Percentiles rank a stretch among this genome's conserved stretches.
These are phyloP conservation scores for Neocrepidodera transversa DNA, from an alignment of 2,888 invertebrate genomes.

Conservation along the genomic window DNA sequence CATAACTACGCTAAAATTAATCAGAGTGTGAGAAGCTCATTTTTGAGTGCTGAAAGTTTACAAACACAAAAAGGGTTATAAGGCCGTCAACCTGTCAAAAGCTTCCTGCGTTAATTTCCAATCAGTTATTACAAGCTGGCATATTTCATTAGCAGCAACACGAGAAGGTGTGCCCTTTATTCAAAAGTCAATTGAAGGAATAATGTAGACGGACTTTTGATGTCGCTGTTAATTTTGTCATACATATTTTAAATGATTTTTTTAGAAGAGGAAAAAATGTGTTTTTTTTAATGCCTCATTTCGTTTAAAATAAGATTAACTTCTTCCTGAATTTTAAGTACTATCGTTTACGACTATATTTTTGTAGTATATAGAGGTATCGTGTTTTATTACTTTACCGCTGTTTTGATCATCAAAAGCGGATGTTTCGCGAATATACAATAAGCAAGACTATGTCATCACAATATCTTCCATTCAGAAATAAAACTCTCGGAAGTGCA, in stretches of 20 bases:
- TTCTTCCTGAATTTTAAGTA: conserved; percentile 32
- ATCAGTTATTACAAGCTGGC: conserved; percentile 1
- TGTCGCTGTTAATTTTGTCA: neutral
- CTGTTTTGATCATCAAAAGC: conserved; percentile 20
- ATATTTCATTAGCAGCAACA: neutral
- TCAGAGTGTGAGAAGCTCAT: neutral
- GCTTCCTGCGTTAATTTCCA: neutral
- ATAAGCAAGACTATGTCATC: neutral
- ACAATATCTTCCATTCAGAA: neutral
- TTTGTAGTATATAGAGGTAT: conserved; percentile 30
- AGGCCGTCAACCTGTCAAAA: neutral
- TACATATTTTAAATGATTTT: too few species aligned
- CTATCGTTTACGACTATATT: conserved; percentile 27
- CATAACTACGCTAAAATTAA: too few species aligned
- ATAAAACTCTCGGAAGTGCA: conserved; percentile 8
- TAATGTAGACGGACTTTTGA: neutral
- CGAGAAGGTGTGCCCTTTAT: neutral
- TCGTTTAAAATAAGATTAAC: conserved; percentile 13
- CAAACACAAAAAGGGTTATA: neutral
- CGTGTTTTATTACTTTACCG: conserved; percentile 31
- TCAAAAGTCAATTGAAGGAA: neutral
- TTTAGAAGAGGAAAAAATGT: too few species aligned
- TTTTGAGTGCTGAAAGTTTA: neutral
- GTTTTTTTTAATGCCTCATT: too few species aligned
- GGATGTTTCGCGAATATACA: neutral